Conservation (phyloP, 2,888 invertebrate species). For the Ormyrus pomaceus region DNA sequence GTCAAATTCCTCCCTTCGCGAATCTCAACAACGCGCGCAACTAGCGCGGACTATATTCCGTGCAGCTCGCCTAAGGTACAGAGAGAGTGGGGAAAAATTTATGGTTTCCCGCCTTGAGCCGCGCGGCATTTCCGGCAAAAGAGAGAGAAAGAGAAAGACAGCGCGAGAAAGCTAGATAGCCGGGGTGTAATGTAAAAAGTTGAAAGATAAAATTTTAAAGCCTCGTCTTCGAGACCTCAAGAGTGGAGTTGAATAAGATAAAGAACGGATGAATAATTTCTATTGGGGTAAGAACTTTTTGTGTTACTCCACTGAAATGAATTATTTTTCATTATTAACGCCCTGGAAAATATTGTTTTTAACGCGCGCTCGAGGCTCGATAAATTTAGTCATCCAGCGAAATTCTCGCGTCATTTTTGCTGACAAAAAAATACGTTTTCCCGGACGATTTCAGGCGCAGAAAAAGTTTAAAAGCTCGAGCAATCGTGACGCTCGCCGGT, state of each 20-base stretch:
- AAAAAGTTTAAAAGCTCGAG: background rate
- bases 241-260: conserved; percentile 50
- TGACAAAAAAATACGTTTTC: background rate
- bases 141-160: conserved; percentile 26
- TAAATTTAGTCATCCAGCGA: no score
- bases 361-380: no score
- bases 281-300: conserved; percentile 15
- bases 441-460: background rate
- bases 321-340: conserved; percentile 33
- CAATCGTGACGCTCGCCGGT: background rate
- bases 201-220: conserved; percentile 56
- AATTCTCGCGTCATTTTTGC: no score
- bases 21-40: conserved; percentile 23
- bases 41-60: background rate
- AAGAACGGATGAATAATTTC: conserved; percentile 53
- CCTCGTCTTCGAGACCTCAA: conserved; percentile 44
- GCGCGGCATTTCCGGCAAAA: conserved; percentile 42
- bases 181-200: conserved; percentile 54
- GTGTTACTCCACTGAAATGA: background rate
- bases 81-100: conserved; percentile 37
- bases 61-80: conserved; percentile 1
- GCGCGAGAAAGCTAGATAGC: conserved; percentile 27
- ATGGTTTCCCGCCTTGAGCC: conserved; percentile 51
- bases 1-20: conserved; percentile 21
- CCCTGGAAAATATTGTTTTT: conserved; percentile 1